Evolutionary conservation across 1,140 invertebrate genomes (phyloP), one percentile per base, ranked within the genome.

Genomic region (Apis cerana): DNA sequence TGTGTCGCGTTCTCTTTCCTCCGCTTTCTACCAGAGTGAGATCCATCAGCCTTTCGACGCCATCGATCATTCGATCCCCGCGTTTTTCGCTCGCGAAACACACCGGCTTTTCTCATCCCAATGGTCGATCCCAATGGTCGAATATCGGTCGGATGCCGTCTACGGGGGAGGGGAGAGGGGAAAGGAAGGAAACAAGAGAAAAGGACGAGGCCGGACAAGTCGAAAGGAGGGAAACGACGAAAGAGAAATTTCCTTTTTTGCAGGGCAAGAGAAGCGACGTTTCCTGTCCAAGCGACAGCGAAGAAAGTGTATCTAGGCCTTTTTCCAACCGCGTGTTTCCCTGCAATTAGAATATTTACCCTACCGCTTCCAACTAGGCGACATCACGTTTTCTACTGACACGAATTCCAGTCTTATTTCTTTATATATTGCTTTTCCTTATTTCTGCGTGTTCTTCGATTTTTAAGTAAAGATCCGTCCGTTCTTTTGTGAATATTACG

Each of bases 1-100:
- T 2, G 27, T 79, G 85, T 86, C 82, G 83, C 86, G 85, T 84
- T 87, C 85, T 86, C 85, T 83, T 86, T 87, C 85, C 72, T 80
- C 84, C 59, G 76, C 86, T 87, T 87, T 87, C 86, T 87, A 87
- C 75, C 23, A 43, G 48, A 12, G 72, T 71, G 84, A 83, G 27
- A 84, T 67, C 62, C 19, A 61, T 85, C 83, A 48, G 71, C 71
- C 71, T 74, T 74, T 74, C 71, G 78, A 58, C 59, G 59, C 70
- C 75, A 68, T 56, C 83, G 69, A 76, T 85, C 85, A 76, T 75
- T 75, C 70, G 9, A 74, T 62, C 54, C 56, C 64, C 33, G 15
- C 65, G 68, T 84, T 70, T 52, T 67, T 54, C 48, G 43, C 58
- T 65, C 61, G 71, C 33, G 21, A 48, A 58, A 58, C 71, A 27